phyloP scores from a whole-genome alignment of 1,140 invertebrate genomes.

The Saccostrea cuccullata region DNA sequence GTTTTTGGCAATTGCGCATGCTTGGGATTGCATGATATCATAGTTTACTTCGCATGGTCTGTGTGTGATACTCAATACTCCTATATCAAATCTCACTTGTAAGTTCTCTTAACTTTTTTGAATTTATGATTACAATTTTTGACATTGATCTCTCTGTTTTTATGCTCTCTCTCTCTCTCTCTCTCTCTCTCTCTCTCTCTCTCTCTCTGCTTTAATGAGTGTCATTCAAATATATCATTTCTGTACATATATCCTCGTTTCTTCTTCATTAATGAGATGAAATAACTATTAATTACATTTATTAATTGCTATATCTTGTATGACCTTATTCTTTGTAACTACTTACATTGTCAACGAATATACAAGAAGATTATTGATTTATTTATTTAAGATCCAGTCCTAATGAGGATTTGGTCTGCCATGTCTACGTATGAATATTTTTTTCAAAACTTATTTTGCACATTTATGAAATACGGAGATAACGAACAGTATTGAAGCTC shows the following conservation, averaged over 20 bases:
- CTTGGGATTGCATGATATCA: slow-evolving; percentile 30
- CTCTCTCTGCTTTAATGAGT: slow-evolving; percentile 41
- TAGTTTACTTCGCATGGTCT: slow-evolving; percentile 19
- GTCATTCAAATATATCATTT: not conserved
- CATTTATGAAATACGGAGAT: no score
- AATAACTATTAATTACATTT: not conserved
- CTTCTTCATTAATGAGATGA: not conserved
- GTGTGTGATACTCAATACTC: not conserved
- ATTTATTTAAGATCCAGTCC: no score
- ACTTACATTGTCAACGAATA: slow-evolving; percentile 7
- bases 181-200: slow-evolving; percentile 53
- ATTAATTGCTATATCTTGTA: not conserved
- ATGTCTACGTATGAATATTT: no score
- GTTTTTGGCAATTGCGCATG: slow-evolving; percentile 14
- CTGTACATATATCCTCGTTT: not conserved
- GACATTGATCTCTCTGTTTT: not conserved
- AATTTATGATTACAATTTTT: no score
- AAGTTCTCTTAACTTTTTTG: not conserved
- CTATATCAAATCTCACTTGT: not conserved
- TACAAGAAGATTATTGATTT: not conserved
- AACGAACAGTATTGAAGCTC: no score
- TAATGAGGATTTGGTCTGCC: no score
- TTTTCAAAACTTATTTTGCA: no score
- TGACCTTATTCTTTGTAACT: not conserved
- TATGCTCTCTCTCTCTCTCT: slow-evolving; percentile 44